A percentile compares a stretch with the other conserved stretches of the same genome.
Evolutionary conservation across 2,113 vertebrate genomes (phyloP).

Genomic region (Hippocampus barbouri): DNA sequence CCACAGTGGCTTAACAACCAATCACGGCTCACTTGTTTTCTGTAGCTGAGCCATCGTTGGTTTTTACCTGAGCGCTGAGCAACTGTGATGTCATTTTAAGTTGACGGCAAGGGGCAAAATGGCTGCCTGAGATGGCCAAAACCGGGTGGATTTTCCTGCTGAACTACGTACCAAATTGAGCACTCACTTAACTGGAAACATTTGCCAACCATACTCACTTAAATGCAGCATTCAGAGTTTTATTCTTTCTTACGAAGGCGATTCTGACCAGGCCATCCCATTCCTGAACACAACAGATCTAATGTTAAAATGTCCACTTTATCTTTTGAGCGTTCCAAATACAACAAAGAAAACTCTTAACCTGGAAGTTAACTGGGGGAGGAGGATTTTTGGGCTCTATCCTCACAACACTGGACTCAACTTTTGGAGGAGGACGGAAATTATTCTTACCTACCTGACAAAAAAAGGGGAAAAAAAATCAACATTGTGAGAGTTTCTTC

Average conservation of each 20-base stretch:
- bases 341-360: conserved; percentile 44
- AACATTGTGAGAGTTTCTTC: neutral
- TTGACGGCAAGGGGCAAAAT: too few species aligned
- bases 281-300: conserved; percentile 71
- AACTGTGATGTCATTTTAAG: too few species aligned
- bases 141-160: too few species aligned
- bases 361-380: conserved; percentile 95
- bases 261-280: conserved; percentile 97
- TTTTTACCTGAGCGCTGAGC: too few species aligned
- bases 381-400: conserved; percentile 98
- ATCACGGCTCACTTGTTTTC: too few species aligned
- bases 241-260: conserved; percentile 98
- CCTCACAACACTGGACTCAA: conserved; percentile 96
- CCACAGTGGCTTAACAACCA: too few species aligned
- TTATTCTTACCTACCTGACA: conserved; percentile 94
- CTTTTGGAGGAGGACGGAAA: conserved; percentile 95
- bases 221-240: conserved; percentile 89
- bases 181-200: neutral
- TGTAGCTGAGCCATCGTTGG: too few species aligned
- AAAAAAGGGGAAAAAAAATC: conserved; percentile 37
- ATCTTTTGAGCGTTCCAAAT: neutral
- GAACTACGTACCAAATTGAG: neutral
- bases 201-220: conserved; percentile 80
- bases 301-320: neutral
- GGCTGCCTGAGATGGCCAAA: too few species aligned